Conservation (phyloP, 2,113 vertebrate species). For the Lophochroa leadbeateri region DNA sequence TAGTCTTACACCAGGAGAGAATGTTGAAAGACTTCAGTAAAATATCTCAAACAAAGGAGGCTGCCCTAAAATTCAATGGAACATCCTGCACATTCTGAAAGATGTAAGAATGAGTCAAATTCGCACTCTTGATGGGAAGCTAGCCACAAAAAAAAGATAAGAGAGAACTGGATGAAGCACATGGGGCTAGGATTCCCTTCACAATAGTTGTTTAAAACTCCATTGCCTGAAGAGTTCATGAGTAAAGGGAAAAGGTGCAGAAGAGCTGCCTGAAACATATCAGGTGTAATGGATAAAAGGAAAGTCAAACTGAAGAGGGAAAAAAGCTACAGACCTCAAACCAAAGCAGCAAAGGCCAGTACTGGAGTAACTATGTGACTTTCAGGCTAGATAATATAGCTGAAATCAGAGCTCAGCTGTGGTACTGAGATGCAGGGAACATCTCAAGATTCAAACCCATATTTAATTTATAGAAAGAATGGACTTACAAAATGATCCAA, state of each 20-base stretch:
- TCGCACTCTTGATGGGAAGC: not conserved
- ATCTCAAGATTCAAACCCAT: not conserved
- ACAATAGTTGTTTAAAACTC: not conserved
- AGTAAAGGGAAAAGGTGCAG: not conserved
- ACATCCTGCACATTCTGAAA: not conserved
- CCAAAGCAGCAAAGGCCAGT: not conserved
- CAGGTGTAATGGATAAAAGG: not conserved
- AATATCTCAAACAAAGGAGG: constrained; percentile 1
- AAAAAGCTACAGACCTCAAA: not conserved
- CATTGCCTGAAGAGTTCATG: not conserved
- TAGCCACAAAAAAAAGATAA: not conserved
- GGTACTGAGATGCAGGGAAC: not conserved
- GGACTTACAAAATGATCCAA: not conserved
- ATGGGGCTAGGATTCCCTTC: not conserved
- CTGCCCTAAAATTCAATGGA: constrained; percentile 16
- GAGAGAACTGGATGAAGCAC: not conserved
- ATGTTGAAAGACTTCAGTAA: constrained; percentile 51
- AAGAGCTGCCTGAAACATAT: not conserved
- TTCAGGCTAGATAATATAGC: not conserved
- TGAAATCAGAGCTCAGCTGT: not conserved
- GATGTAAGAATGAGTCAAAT: not conserved
- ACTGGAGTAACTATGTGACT: not conserved
- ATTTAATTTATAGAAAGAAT: not conserved
- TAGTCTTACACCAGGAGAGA: not conserved
- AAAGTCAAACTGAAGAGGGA: not conserved